Evolutionary conservation across 53 echinoderm and acorn worm species (phyloP).

Genomic region (Actinopyga echinites): DNA sequence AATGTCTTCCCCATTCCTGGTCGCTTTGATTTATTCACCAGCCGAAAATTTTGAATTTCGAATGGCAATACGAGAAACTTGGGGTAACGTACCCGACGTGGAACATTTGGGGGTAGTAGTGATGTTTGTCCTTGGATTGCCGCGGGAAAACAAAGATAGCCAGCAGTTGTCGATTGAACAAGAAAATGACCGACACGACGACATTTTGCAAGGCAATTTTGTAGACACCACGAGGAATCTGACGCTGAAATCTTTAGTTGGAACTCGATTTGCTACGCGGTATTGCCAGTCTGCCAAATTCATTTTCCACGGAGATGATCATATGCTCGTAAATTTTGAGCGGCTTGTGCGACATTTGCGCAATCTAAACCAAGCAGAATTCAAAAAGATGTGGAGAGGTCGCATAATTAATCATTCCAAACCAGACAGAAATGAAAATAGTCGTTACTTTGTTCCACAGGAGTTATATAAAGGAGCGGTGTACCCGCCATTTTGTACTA

Average conservation of each 20-base stretch:
- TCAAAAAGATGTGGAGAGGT: constrained; percentile 73
- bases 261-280: constrained; percentile 66
- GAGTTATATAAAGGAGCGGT: constrained; percentile 26
- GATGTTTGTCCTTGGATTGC: constrained; percentile 78
- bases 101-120: constrained; percentile 65
- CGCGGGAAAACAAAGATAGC: constrained; percentile 18
- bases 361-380: constrained; percentile 47
- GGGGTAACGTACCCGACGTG: constrained; percentile 79
- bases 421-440: constrained; percentile 56
- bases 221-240: constrained; percentile 59
- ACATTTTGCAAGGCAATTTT: constrained; percentile 78
- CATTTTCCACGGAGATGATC: constrained; percentile 79
- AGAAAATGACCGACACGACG: constrained; percentile 80
- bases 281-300: constrained; percentile 65
- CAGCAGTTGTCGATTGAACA: constrained; percentile 59
- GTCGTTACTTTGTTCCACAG: constrained; percentile 69
- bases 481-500: constrained; percentile 79
- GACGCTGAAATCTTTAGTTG: constrained; percentile 67
- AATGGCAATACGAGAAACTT: constrained; percentile 82
- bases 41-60: constrained; percentile 64
- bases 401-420: constrained; percentile 51
- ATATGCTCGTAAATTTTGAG: constrained; percentile 69
- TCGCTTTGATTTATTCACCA: constrained; percentile 64
- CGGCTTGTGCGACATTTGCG: constrained; percentile 66
- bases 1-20: constrained; percentile 62